Percentiles rank a stretch among this genome's conserved stretches.
These are phyloP conservation scores for Orthonyx spaldingii DNA, from an alignment of 2,113 vertebrate species.

Conservation along the genomic window DNA sequence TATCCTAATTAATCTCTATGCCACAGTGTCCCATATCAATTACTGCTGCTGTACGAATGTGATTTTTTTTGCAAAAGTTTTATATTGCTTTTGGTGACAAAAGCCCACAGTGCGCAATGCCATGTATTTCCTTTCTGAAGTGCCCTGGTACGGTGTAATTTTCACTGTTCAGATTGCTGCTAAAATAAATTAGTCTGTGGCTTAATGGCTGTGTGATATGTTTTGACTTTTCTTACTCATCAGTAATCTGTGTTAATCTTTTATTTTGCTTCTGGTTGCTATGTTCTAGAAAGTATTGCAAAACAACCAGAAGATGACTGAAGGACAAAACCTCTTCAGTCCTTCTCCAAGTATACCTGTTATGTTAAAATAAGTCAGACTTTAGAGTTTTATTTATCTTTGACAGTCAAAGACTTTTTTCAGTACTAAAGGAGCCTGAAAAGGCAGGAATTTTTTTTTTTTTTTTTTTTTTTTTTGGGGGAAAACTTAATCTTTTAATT, in stretches of 20 bases:
- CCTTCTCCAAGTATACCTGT: not conserved
- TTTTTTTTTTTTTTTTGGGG: not conserved
- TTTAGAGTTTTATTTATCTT: not conserved
- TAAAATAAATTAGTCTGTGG: not conserved
- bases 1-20: rapidly evolving
- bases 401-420: not conserved
- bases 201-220: not conserved
- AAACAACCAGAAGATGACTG: not conserved
- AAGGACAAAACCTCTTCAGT: not conserved
- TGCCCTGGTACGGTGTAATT: rapidly evolving
- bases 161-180: not conserved
- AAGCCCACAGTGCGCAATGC: rapidly evolving
- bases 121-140: rapidly evolving
- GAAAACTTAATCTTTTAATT: no score
- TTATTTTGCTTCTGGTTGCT: not conserved
- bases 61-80: not conserved
- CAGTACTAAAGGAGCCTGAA: not conserved
- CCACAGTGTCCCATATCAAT: rapidly evolving
- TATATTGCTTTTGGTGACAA: no score
- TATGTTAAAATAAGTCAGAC: not conserved
- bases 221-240: not conserved
- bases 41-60: not conserved
- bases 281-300: not conserved
- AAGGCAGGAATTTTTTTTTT: not conserved
- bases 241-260: not conserved